Evolutionary conservation across 2,888 invertebrate genomes (phyloP).

Genomic region (Tetragonula carbonaria): DNA sequence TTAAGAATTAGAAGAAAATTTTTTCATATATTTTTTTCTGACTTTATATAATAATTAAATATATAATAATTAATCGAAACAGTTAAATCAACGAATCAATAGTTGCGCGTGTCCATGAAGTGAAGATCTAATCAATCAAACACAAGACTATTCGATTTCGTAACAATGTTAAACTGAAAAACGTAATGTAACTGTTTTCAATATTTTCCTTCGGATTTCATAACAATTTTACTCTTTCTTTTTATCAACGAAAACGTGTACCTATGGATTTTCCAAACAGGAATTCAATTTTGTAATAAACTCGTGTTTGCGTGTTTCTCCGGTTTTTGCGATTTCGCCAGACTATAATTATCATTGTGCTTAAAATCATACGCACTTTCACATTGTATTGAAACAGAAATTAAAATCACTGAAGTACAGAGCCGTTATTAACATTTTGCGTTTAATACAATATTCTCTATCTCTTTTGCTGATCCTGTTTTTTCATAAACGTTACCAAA

Average conservation of each 20-base stretch:
- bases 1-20: no score
- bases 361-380: neutral
- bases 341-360: neutral
- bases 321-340: no score
- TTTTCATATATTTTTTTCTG: no score
- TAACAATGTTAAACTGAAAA: neutral
- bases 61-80: no score
- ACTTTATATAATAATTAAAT: no score
- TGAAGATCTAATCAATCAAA: no score
- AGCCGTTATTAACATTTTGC: neutral
- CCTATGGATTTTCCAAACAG: neutral
- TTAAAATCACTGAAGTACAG: neutral
- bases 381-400: neutral
- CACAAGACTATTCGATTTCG: no score
- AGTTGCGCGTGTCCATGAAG: no score
- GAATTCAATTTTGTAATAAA: neutral
- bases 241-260: neutral
- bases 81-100: no score
- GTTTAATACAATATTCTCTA: neutral
- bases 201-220: neutral
- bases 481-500: no score
- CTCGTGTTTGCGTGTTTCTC: no score
- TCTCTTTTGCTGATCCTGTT: neutral
- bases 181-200: neutral
- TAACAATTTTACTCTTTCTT: neutral